A percentile compares a stretch with the other conserved stretches of the same genome.
Evolutionary conservation across 1,140 invertebrate species (phyloP).

Genomic region (Andricus grossulariae): DNA sequence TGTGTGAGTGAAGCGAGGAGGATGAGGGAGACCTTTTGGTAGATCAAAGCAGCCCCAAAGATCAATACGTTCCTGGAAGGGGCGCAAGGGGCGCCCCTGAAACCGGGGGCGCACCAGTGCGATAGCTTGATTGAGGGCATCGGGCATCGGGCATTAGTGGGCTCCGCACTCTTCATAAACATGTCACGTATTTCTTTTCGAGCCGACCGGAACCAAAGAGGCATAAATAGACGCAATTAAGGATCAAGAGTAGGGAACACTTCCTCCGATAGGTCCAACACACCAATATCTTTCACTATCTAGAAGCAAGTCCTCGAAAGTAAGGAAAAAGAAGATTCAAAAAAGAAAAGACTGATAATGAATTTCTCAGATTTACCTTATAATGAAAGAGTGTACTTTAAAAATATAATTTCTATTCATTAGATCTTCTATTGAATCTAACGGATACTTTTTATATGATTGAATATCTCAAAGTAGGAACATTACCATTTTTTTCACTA

Average conservation of each 20-base stretch:
- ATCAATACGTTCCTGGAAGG: slow-evolving; percentile 67
- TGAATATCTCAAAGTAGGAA: too few species aligned
- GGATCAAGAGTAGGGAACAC: slow-evolving; percentile 39
- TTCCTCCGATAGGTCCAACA: slow-evolving; percentile 26
- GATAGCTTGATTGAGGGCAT: slow-evolving; percentile 71
- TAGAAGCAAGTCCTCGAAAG: not conserved
- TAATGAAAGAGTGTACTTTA: too few species aligned
- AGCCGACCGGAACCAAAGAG: slow-evolving; percentile 66
- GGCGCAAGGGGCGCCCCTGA: slow-evolving; percentile 46
- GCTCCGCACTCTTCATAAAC: slow-evolving; percentile 69
- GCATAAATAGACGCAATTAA: slow-evolving; percentile 76
- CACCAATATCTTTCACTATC: not conserved
- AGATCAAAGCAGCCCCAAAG: slow-evolving; percentile 72
- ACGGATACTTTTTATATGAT: too few species aligned
- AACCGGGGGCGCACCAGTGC: slow-evolving; percentile 44
- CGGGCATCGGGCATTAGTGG: slow-evolving; percentile 66
- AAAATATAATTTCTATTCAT: too few species aligned
- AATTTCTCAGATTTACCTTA: slow-evolving; percentile 10
- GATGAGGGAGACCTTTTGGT: slow-evolving; percentile 60
- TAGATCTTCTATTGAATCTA: too few species aligned
- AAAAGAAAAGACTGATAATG: slow-evolving; percentile 48
- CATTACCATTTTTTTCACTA: too few species aligned
- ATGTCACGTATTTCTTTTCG: slow-evolving; percentile 72
- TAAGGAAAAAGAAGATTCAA: not conserved
- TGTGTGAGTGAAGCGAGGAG: slow-evolving; percentile 42